Percentiles rank a stretch among this genome's conserved stretches.
Conservation (phyloP, 1,140 invertebrate genomes). For the Harpegnathos saltator region DNA sequence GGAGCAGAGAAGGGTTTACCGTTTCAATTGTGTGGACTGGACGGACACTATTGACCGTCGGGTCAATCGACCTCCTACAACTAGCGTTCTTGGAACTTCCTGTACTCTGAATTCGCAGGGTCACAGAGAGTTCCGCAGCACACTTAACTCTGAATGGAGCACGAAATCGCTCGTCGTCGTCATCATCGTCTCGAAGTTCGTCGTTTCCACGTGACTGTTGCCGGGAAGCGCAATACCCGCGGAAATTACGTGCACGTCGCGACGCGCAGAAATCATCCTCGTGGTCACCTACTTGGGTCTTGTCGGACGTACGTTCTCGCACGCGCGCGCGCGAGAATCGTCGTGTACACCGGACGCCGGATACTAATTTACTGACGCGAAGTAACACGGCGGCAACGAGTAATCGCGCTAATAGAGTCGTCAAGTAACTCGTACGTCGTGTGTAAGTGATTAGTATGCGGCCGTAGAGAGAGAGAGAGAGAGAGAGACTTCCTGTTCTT, state of each 20-base stretch:
- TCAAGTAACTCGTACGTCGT: constrained; percentile 21
- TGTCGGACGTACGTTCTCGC: background rate
- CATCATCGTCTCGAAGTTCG: constrained; percentile 10
- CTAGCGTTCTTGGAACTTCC: constrained; percentile 58
- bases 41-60: constrained; percentile 40
- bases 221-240: background rate
- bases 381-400: constrained; percentile 8
- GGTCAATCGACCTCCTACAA: constrained; percentile 43
- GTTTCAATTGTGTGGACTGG: constrained; percentile 58
- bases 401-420: constrained; percentile 47
- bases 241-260: background rate
- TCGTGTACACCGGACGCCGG: background rate
- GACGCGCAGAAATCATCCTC: background rate
- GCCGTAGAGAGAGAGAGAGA: background rate
- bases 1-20: too few species aligned
- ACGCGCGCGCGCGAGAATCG: constrained; percentile 13
- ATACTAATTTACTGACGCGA: background rate
- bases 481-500: constrained; percentile 26
- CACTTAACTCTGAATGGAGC: background rate
- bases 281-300: background rate
- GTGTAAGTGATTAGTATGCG: constrained; percentile 24
- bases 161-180: constrained; percentile 20
- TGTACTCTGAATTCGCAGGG: background rate
- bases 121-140: constrained; percentile 8
- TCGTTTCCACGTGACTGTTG: background rate